These are phyloP conservation scores for Camptogramma bilineatum DNA, from an alignment of 2,888 invertebrate genomes.

Conservation along the genomic window DNA sequence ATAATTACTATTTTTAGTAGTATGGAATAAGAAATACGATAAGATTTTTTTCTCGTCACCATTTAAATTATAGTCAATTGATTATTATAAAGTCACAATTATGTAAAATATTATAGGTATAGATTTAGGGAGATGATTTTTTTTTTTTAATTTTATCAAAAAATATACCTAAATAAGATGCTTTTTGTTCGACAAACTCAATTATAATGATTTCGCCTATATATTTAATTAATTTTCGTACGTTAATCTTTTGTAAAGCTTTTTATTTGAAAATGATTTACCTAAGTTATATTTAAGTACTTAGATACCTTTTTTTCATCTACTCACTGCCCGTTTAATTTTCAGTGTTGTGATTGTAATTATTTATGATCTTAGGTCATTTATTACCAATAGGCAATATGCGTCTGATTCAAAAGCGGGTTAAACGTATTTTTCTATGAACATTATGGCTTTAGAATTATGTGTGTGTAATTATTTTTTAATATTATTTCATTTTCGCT, in stretches of 20 bases:
- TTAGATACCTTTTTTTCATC: background rate
- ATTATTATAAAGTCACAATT: constrained; percentile 56
- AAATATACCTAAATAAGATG: constrained; percentile 33
- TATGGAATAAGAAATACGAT: constrained; percentile 46
- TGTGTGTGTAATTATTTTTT: too few relatives aligned
- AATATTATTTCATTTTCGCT: too few relatives aligned
- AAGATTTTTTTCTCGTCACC: constrained; percentile 69
- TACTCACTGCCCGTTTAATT: constrained; percentile 1
- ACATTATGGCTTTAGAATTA: too few relatives aligned
- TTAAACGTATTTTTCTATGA: too few relatives aligned
- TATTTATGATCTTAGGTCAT: background rate
- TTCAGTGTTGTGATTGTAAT: background rate
- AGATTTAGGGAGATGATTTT: constrained; percentile 29
- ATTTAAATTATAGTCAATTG: constrained; percentile 71
- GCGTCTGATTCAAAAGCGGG: too few relatives aligned
- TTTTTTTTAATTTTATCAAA: constrained; percentile 24
- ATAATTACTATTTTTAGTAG: constrained; percentile 47
- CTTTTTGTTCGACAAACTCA: constrained; percentile 34
- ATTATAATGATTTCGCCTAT: constrained; percentile 30
- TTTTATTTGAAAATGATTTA: background rate
- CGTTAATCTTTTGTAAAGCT: constrained; percentile 1
- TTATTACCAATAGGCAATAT: background rate
- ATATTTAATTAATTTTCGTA: constrained; percentile 6
- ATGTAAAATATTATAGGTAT: constrained; percentile 47
- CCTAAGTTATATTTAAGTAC: background rate